phyloP scores from a whole-genome alignment of 2,888 invertebrate species.

The Drosophila quinaria region DNA sequence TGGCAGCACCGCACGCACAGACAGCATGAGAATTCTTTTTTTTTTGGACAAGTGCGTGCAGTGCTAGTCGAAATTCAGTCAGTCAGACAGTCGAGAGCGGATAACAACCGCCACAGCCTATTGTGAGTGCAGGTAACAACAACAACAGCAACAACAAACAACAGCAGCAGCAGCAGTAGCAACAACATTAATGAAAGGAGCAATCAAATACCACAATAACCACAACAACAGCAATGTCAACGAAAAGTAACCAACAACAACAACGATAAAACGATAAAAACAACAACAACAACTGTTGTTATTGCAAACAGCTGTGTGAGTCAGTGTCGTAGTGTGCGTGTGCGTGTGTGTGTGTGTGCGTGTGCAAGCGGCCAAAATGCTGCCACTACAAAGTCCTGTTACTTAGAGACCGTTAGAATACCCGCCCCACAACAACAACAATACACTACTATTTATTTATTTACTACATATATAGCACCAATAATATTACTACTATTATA shows the following conservation, averaged over 20 bases:
- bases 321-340: conserved; percentile 28
- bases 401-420: conserved; percentile 7
- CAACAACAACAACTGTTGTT: conserved; percentile 18
- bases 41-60: conserved; percentile 37
- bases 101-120: conserved; percentile 56
- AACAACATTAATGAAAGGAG: neutral
- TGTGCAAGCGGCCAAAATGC: conserved; percentile 42
- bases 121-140: conserved; percentile 14
- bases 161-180: neutral
- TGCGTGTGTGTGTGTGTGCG: conserved; percentile 15
- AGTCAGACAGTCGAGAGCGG: conserved; percentile 56
- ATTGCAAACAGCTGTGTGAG: conserved; percentile 59
- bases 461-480: neutral
- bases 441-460: conserved; percentile 1
- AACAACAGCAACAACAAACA: conserved; percentile 27
- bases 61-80: conserved; percentile 26
- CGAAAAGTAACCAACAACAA: neutral
- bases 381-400: conserved; percentile 10
- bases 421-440: conserved; percentile 7
- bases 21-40: conserved; percentile 6
- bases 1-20: conserved; percentile 42
- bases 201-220: conserved; percentile 15
- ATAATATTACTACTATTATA: neutral
- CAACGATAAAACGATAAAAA: conserved; percentile 8
- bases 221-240: conserved; percentile 23